Percentiles rank a stretch among this genome's conserved stretches.
These are phyloP conservation scores for Sympetrum striolatum DNA, from an alignment of 2,888 invertebrate genomes.

Conservation along the genomic window DNA sequence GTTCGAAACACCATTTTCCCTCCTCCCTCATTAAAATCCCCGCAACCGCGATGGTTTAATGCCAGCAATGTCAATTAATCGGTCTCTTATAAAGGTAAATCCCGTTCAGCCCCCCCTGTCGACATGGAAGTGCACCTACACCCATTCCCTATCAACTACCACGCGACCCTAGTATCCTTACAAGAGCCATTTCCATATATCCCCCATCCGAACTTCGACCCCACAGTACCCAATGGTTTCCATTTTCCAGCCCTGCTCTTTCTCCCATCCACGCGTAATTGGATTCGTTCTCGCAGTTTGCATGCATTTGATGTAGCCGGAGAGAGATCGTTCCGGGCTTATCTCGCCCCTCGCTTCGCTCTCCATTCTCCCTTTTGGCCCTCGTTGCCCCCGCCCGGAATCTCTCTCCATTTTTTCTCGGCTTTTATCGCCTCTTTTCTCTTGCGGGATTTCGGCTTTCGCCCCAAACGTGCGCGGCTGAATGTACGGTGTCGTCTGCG, in stretches of 20 bases:
- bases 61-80: background rate
- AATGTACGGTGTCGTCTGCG: no score
- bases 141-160: background rate
- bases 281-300: conserved; percentile 40
- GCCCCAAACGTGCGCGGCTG: background rate
- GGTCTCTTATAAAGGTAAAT: background rate
- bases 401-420: background rate
- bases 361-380: background rate
- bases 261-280: conserved; percentile 21
- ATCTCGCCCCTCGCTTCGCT: background rate
- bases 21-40: background rate
- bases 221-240: background rate
- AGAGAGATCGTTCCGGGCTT: conserved; percentile 31
- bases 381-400: background rate
- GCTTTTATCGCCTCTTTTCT: background rate
- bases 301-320: conserved; percentile 37
- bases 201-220: background rate
- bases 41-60: background rate
- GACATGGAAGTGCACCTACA: background rate
- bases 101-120: background rate
- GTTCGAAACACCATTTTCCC: background rate
- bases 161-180: background rate
- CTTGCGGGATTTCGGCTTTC: background rate
- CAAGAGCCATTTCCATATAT: conserved; percentile 32
- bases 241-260: background rate